A percentile compares a stretch with the other conserved stretches of the same genome.
These are phyloP conservation scores for Canis aureus DNA, from an alignment of 2,113 vertebrate genomes.

Conservation along the genomic window DNA sequence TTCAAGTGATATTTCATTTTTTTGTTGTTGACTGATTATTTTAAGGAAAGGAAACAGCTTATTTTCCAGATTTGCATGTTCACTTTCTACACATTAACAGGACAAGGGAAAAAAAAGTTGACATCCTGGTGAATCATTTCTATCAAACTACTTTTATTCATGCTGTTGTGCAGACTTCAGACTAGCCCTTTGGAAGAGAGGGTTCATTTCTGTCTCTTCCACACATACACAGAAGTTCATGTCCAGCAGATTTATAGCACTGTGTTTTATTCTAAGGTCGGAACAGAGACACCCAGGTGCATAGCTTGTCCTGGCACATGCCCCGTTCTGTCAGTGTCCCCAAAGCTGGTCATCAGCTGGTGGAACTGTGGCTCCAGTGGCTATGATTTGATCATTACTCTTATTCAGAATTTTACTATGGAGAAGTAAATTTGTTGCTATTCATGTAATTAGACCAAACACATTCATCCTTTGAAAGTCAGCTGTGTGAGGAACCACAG, in stretches of 20 bases:
- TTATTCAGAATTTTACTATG: too few species aligned
- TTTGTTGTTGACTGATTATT: background rate
- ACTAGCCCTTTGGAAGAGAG: background rate
- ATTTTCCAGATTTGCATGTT: background rate
- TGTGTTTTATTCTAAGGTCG: too few species aligned
- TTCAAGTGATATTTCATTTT: background rate
- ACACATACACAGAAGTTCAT: background rate
- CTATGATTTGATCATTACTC: background rate
- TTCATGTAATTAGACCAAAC: rapidly evolving
- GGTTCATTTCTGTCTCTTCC: background rate
- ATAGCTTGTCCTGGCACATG: background rate
- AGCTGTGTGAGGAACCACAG: rapidly evolving
- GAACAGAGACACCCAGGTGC: rapidly evolving
- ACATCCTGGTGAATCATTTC: background rate
- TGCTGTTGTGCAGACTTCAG: background rate
- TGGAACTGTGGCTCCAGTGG: too few species aligned
- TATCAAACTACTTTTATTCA: background rate
- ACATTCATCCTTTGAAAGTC: background rate
- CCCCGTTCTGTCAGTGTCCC: background rate
- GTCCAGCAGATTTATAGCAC: too few species aligned
- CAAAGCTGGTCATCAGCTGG: background rate
- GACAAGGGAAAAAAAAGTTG: background rate
- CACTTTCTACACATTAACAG: background rate
- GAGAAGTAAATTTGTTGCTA: background rate
- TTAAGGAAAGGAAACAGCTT: background rate